A percentile compares a stretch with the other conserved stretches of the same genome.
Conservation (phyloP, 2,797 vertebrate genomes). For the Psittacula derbiana region DNA sequence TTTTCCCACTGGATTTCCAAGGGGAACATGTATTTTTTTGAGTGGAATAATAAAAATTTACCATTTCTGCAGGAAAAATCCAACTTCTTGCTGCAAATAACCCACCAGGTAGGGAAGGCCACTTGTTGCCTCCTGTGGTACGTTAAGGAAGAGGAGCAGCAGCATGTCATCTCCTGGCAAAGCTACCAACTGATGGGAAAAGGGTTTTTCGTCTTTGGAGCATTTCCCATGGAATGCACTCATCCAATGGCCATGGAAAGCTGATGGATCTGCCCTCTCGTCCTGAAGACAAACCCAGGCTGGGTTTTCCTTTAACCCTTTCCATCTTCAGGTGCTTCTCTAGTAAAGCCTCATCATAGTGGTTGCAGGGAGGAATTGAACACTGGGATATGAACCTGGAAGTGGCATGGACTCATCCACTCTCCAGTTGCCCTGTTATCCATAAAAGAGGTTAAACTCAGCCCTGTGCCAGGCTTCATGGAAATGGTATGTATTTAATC, state of each 20-base stretch:
- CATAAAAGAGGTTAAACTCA: background rate
- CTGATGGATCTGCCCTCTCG: background rate
- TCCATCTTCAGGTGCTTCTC: background rate
- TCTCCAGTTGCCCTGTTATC: background rate
- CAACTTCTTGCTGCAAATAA: background rate
- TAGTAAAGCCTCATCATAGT: background rate
- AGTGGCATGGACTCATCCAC: accelerated
- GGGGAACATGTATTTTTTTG: accelerated
- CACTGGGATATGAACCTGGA: background rate
- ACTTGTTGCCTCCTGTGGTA: background rate
- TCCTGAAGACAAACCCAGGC: too few relatives aligned
- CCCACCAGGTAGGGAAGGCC: background rate
- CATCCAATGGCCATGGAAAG: background rate
- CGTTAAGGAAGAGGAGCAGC: background rate
- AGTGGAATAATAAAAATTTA: background rate
- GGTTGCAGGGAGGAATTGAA: background rate
- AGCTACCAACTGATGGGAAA: background rate
- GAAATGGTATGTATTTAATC: background rate
- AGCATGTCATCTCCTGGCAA: background rate
- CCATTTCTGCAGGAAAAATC: background rate
- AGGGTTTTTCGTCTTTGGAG: background rate
- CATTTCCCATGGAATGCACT: background rate
- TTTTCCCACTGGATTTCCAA: accelerated
- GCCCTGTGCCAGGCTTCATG: background rate
- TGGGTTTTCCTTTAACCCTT: background rate